Evolutionary conservation across 2,113 vertebrate species (phyloP).

Genomic region (Ginglymostoma cirratum): DNA sequence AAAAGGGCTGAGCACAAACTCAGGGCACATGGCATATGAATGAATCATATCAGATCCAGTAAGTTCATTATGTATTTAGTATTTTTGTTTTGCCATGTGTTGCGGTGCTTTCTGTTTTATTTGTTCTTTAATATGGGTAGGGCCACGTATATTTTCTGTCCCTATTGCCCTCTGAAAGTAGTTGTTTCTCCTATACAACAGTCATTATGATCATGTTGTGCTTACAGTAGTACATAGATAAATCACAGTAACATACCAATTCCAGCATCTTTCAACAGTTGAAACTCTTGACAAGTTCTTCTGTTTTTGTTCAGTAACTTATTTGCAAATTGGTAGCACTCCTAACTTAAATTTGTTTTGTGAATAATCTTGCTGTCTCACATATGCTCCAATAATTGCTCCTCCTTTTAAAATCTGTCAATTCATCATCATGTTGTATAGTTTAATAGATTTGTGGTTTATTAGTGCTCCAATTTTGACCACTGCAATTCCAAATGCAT

Average conservation of each 20-base stretch:
- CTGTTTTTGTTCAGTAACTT: background rate
- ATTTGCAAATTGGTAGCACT: background rate
- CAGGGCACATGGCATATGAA: background rate
- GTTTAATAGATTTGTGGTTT: conserved; percentile 24
- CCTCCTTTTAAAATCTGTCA: background rate
- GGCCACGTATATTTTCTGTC: background rate
- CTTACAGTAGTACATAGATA: background rate
- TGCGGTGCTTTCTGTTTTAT: background rate
- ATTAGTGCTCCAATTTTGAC: background rate
- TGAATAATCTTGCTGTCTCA: background rate
- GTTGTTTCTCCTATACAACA: background rate
- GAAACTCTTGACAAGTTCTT: background rate
- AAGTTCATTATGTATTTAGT: background rate
- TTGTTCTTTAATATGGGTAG: background rate
- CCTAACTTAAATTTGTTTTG: background rate
- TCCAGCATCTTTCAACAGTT: background rate
- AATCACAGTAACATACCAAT: background rate
- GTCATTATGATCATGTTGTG: background rate
- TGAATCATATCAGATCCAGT: background rate
- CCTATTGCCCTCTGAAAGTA: background rate
- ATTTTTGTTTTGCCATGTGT: background rate
- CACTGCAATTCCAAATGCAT: background rate
- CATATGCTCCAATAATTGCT: background rate
- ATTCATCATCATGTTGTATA: background rate
- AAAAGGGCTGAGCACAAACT: background rate